Percentiles rank a stretch among this genome's conserved stretches.
These are phyloP conservation scores for Eupithecia dodoneata DNA, from an alignment of 2,888 invertebrate genomes.

Conservation along the genomic window DNA sequence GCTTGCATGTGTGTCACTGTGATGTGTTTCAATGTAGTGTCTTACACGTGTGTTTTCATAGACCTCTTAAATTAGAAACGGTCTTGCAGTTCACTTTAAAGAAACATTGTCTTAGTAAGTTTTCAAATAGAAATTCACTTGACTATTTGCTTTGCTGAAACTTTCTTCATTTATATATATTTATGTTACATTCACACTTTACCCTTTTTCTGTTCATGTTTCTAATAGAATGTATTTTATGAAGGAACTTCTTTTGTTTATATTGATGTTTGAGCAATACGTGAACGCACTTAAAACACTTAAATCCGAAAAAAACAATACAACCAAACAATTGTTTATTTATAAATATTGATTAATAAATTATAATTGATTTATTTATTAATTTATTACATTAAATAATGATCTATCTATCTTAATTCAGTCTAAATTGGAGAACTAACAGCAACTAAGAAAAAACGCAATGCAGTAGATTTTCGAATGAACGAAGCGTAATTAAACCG, in stretches of 20 bases:
- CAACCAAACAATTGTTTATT: no score
- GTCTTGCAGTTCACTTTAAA: conserved; percentile 31
- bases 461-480: not conserved
- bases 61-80: conserved; percentile 35
- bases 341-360: no score
- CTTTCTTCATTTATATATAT: not conserved
- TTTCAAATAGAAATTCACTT: conserved; percentile 25
- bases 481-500: not conserved
- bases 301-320: not conserved
- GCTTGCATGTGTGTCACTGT: conserved; percentile 75
- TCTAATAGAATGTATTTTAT: not conserved
- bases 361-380: no score
- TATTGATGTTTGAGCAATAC: not conserved
- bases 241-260: not conserved
- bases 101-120: conserved; percentile 20
- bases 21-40: conserved; percentile 60
- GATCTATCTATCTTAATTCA: not conserved
- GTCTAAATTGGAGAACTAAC: not conserved
- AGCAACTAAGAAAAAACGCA: not conserved
- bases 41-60: conserved; percentile 42
- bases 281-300: not conserved
- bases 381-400: not conserved
- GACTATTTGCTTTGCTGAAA: conserved; percentile 34
- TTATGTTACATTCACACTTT: not conserved
- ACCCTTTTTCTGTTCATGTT: not conserved